Percentiles rank a stretch among this genome's conserved stretches.
phyloP scores from a whole-genome alignment of 2,888 invertebrate species.

The Melieria omissa region DNA sequence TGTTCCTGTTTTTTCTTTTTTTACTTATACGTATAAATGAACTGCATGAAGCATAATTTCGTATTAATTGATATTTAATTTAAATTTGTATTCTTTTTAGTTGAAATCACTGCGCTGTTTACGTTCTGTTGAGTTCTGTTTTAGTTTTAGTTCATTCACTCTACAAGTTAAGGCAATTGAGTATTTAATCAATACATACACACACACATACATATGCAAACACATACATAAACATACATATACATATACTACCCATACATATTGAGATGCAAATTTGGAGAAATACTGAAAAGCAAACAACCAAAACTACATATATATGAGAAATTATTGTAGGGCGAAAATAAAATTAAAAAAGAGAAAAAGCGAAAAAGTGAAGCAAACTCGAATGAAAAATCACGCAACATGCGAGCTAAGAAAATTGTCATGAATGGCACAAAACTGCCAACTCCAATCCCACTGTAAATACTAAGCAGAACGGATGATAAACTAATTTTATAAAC shows the following conservation, averaged over 20 bases:
- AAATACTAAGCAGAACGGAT: no score
- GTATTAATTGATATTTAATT: not conserved
- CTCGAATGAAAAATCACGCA: no score
- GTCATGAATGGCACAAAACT: no score
- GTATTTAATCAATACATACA: slow-evolving; percentile 39
- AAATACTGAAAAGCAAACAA: slow-evolving; percentile 7
- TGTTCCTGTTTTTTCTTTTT: not conserved
- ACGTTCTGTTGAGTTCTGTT: not conserved
- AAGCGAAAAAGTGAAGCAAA: slow-evolving; percentile 1
- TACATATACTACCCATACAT: slow-evolving; percentile 29
- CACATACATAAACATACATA: slow-evolving; percentile 29
- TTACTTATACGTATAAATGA: not conserved
- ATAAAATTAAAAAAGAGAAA: slow-evolving; percentile 7
- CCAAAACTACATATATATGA: not conserved
- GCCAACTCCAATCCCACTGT: no score
- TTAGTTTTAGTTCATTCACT: slow-evolving; percentile 8
- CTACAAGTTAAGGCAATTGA: slow-evolving; percentile 26
- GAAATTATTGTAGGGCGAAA: not conserved
- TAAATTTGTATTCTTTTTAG: not conserved
- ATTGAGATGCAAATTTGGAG: slow-evolving; percentile 20
- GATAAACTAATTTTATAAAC: no score
- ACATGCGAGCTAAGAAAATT: not conserved
- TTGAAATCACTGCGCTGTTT: not conserved
- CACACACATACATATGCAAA: slow-evolving; percentile 18
- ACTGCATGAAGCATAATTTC: no score